Evolutionary conservation across 2,888 invertebrate species (phyloP), one percentile per base, ranked within the genome.

Genomic region (Listrodromus nycthemerus): DNA sequence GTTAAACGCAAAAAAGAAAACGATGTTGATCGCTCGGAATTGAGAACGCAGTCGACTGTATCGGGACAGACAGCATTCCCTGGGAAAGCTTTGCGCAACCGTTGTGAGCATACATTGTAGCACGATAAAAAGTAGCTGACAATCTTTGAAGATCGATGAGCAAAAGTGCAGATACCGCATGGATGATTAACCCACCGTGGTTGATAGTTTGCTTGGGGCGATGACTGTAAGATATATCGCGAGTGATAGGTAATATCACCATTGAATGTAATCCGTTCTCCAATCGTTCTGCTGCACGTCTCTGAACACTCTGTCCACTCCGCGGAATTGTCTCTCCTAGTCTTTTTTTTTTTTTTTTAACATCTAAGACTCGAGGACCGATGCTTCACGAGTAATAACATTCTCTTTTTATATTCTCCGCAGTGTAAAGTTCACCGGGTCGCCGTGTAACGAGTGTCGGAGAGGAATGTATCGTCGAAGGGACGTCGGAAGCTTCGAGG

Each of bases 401-500:
- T 48, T n/a, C 13, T 58, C 1, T 58, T 55, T 27, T 5, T 10
- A 3, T 13, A 10, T 2, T 10, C 55, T 13, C 24, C 55, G 27
- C 19, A 58, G 55, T 1, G 58, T 3, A 8, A 13, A 24, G 13
- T 58, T 24, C 10, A 7, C 1, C 13, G 10, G 10, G 37, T 37
- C 37, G 10, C 2, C 10, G 37, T 37, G 37, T 37, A 37, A 37
- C 37, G 37, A 8, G 24, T 24, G 4, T 55, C 13, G 6, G 6
- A 27, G 2, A 1, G 61, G 61, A 27, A 61, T 16, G 30, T 6
- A 30, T 27, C 16, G 6, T 2, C 48, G 5, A 48, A 30, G 30
- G 6, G n/a, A 74, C 61, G 30, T 37, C 67, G 33, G 73, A 77
- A 77, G 66, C 77, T 82, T 77, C 58, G 50, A 67, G 67, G 48